Evolutionary conservation across 35 echinoderm and acorn worm genomes (phyloP).

Genomic region (Strongylocentrotus purpuratus): DNA sequence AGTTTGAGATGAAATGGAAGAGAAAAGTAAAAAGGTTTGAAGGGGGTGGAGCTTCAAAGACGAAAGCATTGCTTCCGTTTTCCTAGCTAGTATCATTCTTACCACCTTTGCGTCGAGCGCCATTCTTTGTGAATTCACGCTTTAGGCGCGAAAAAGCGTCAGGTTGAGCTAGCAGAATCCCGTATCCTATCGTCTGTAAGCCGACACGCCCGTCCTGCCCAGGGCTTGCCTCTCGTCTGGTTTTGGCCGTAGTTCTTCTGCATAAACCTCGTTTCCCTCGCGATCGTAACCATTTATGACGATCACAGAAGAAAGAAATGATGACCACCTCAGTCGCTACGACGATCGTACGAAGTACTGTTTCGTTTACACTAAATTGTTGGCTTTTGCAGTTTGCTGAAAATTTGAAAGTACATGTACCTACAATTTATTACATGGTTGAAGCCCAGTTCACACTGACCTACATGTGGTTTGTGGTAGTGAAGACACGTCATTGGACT

Average conservation of each 20-base stretch:
- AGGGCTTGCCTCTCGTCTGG: neutral
- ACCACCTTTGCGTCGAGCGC: neutral
- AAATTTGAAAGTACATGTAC: too few species aligned
- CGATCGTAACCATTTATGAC: neutral
- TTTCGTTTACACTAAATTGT: too few species aligned
- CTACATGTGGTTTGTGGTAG: too few species aligned
- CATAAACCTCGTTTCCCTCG: neutral
- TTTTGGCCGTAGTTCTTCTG: neutral
- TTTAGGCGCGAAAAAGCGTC: neutral
- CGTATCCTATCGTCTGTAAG: neutral
- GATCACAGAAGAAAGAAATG: too few species aligned
- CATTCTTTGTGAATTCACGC: slow-evolving; percentile 17
- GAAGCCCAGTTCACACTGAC: too few species aligned
- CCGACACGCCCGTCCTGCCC: neutral
- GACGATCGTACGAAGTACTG: too few species aligned
- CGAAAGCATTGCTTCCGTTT: neutral
- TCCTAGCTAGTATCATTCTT: neutral
- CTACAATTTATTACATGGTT: too few species aligned
- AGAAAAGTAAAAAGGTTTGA: neutral
- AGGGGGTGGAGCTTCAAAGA: neutral
- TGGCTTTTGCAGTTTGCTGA: too few species aligned
- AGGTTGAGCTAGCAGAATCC: neutral
- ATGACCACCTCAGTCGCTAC: too few species aligned
- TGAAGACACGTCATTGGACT: too few species aligned
- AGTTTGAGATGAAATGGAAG: neutral